These are phyloP conservation scores for Xanthia icteritia DNA, from an alignment of 2,888 invertebrate species.

Conservation along the genomic window DNA sequence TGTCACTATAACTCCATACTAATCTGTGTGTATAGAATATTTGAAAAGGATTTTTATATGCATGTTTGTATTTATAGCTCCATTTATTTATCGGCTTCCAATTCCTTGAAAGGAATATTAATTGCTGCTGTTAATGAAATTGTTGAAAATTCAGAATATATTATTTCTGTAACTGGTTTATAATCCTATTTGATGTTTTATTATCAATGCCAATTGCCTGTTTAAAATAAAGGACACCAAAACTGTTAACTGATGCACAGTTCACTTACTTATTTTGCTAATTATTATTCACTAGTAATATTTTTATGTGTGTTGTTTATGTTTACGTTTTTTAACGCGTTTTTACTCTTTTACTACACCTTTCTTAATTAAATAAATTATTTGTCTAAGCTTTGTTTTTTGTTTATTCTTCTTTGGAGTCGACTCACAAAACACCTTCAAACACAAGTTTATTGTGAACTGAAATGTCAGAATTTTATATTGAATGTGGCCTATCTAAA, in stretches of 20 bases:
- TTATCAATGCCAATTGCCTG: not conserved
- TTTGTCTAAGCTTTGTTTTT: not conserved
- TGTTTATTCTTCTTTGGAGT: not conserved
- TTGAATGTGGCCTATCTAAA: not conserved
- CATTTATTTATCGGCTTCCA: not conserved
- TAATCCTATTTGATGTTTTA: not conserved
- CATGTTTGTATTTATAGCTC: not conserved
- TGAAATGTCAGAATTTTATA: not conserved
- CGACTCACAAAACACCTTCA: not conserved
- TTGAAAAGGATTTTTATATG: not conserved
- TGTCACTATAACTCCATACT: too few species aligned
- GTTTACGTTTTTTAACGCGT: not conserved
- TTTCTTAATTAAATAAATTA: not conserved
- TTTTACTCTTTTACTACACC: not conserved
- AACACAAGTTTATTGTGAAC: not conserved
- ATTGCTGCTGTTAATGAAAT: not conserved
- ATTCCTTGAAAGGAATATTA: not conserved
- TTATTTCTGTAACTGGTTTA: not conserved
- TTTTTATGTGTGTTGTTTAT: not conserved
- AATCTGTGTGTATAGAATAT: not conserved
- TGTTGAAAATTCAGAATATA: not conserved
- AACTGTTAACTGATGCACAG: not conserved
- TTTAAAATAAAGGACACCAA: not conserved
- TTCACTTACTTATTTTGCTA: not conserved
- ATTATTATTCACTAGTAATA: not conserved